Percentiles rank a stretch among this genome's conserved stretches.
These are phyloP conservation scores for Cheirogaleus medius DNA, from an alignment of 2,113 vertebrate species.

Conservation along the genomic window DNA sequence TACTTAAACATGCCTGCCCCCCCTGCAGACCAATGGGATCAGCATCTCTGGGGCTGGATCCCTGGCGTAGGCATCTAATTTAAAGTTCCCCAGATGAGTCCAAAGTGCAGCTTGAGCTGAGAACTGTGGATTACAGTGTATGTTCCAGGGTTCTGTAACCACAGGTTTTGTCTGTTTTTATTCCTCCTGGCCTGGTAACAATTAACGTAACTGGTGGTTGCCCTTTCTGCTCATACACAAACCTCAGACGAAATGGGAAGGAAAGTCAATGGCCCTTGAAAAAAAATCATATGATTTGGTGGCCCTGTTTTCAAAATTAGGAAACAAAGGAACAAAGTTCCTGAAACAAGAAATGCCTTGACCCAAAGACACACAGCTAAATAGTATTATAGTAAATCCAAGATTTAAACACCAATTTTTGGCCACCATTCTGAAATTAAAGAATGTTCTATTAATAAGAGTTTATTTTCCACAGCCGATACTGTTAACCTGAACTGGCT, in stretches of 20 bases:
- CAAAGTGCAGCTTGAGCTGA: background rate
- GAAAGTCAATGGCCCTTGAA: background rate
- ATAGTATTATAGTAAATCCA: background rate
- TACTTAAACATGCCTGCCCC: accelerated
- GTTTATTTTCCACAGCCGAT: background rate
- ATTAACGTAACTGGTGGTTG: background rate
- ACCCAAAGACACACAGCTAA: background rate
- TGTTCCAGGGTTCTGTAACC: background rate
- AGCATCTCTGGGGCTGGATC: background rate
- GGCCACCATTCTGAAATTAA: background rate
- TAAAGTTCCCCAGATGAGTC: background rate
- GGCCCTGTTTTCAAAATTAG: background rate
- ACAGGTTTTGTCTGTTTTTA: background rate
- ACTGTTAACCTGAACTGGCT: background rate
- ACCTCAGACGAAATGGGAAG: background rate
- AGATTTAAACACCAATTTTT: background rate
- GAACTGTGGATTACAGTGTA: background rate
- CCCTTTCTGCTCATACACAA: background rate
- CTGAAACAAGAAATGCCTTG: background rate
- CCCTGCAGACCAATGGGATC: background rate
- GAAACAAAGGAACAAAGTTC: background rate
- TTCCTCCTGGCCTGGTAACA: background rate
- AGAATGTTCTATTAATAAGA: background rate
- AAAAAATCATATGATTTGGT: background rate
- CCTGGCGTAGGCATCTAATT: background rate